Conservation (phyloP, 1,140 invertebrate species). For the Heliconius congener region DNA sequence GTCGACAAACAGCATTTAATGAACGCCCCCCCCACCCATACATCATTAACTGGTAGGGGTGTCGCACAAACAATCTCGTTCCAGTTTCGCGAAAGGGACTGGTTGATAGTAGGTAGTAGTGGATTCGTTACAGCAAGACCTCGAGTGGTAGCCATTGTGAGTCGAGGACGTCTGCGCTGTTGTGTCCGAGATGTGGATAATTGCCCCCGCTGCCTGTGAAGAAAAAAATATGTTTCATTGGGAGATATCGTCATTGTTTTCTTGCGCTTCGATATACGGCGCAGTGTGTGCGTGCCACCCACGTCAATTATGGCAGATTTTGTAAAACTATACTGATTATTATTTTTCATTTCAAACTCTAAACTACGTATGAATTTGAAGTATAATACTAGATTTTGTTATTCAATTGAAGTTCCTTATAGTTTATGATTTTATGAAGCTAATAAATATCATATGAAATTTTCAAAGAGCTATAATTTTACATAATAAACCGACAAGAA, state of each 20-base stretch:
- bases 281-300: not conserved
- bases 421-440: not conserved
- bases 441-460: not conserved
- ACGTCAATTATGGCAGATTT: not conserved
- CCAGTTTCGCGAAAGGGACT: conserved; percentile 73
- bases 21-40: conserved; percentile 61
- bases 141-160: conserved; percentile 75
- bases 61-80: conserved; percentile 75
- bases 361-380: no score
- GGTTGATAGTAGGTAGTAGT: conserved; percentile 72
- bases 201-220: conserved; percentile 65
- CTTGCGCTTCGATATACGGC: conserved; percentile 34
- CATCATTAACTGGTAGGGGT: conserved; percentile 77
- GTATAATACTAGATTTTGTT: no score
- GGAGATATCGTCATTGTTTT: conserved; percentile 54
- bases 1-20: conserved; percentile 68
- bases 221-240: conserved; percentile 55
- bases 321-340: not conserved
- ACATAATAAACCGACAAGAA: conserved; percentile 48
- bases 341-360: not conserved
- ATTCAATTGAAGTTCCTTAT: not conserved
- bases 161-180: conserved; percentile 71
- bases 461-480: not conserved
- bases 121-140: conserved; percentile 76
- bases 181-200: conserved; percentile 77